phyloP scores from a whole-genome alignment of 2,888 invertebrate genomes.

The Choreutis nemorana region DNA sequence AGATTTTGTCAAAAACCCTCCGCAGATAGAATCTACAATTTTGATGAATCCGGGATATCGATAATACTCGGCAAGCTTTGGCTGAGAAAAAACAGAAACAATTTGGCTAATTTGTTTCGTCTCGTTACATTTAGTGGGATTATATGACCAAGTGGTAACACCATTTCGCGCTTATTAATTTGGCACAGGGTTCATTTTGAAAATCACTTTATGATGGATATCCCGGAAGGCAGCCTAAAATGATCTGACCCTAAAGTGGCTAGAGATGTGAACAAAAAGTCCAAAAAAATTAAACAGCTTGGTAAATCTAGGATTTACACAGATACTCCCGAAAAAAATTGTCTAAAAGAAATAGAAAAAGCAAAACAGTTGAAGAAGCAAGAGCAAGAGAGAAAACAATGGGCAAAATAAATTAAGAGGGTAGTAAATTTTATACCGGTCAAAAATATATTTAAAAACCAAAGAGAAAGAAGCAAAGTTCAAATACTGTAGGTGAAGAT shows the following conservation, averaged over 20 bases:
- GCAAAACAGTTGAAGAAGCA: slow-evolving; percentile 3
- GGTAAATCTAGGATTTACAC: slow-evolving; percentile 7
- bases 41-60: slow-evolving; percentile 16
- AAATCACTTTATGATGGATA: slow-evolving; percentile 10
- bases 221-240: slow-evolving; percentile 11
- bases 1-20: slow-evolving; percentile 9
- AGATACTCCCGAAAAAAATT: slow-evolving; percentile 6
- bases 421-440: slow-evolving; percentile 1
- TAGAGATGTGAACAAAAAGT: slow-evolving; percentile 1
- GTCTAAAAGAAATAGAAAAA: slow-evolving; percentile 6
- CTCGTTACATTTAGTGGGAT: background rate
- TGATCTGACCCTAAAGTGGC: slow-evolving; percentile 4
- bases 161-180: slow-evolving; percentile 14
- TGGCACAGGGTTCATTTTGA: slow-evolving; percentile 10
- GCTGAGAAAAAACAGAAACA: slow-evolving; percentile 9
- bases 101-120: background rate
- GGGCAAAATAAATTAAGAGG: slow-evolving; percentile 3
- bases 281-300: slow-evolving; percentile 3
- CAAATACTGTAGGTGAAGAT: slow-evolving; percentile 3
- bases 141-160: slow-evolving; percentile 9
- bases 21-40: slow-evolving; percentile 11
- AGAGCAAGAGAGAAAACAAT: slow-evolving; percentile 4
- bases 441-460: slow-evolving; percentile 1
- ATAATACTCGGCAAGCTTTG: slow-evolving; percentile 16
- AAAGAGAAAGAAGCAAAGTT: slow-evolving; percentile 4